phyloP scores from a whole-genome alignment of 2,888 invertebrate genomes.

The Plagodis pulveraria region DNA sequence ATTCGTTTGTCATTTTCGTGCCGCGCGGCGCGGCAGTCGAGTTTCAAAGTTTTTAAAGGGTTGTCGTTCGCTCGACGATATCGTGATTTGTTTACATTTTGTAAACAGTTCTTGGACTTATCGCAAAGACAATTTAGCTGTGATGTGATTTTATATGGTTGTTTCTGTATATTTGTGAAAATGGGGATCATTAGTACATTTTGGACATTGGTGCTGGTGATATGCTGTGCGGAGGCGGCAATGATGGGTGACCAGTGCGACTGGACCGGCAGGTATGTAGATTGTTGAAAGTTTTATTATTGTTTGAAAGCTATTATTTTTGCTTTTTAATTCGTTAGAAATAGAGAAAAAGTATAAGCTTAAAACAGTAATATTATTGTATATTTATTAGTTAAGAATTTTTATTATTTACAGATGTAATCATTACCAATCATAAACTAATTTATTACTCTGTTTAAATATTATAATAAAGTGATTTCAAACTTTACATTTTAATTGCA shows the following conservation, averaged over 20 bases:
- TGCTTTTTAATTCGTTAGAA: too few species aligned
- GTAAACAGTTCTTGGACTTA: conserved; percentile 38
- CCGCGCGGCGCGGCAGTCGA: conserved; percentile 48
- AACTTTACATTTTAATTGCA: too few species aligned
- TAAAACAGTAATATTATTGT: too few species aligned
- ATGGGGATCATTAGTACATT: conserved; percentile 64
- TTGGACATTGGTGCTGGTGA: conserved; percentile 75
- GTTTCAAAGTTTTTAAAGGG: conserved; percentile 45
- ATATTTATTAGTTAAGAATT: too few species aligned
- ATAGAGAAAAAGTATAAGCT: too few species aligned
- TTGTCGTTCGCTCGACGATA: conserved; percentile 40
- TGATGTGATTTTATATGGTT: conserved; percentile 54
- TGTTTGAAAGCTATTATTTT: too few species aligned
- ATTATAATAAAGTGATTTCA: too few species aligned
- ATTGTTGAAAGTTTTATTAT: conserved; percentile 20
- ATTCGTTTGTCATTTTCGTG: too few species aligned
- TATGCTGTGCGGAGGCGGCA: conserved; percentile 78
- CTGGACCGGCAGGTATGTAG: conserved; percentile 88
- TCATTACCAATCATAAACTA: too few species aligned
- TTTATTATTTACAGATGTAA: too few species aligned
- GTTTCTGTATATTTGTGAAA: conserved; percentile 47
- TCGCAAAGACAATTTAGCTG: conserved; percentile 42
- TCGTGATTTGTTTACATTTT: conserved; percentile 58
- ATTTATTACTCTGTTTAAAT: too few species aligned
- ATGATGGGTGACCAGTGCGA: conserved; percentile 88